These are phyloP conservation scores for Apogon hyalosoma DNA, from an alignment of 2,797 vertebrate species.

Conservation along the genomic window DNA sequence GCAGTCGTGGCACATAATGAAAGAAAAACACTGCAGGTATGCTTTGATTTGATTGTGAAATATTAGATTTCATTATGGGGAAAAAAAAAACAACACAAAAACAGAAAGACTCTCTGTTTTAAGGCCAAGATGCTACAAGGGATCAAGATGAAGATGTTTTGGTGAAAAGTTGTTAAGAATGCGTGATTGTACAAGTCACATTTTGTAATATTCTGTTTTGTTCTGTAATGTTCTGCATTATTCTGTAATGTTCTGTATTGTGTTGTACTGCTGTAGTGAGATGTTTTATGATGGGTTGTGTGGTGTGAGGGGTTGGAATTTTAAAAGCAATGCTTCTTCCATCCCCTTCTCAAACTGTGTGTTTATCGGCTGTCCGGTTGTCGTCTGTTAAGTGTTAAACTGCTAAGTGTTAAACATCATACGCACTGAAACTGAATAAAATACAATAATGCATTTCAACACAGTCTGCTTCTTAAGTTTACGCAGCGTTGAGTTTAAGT, in stretches of 20 bases:
- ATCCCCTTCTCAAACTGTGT: no score
- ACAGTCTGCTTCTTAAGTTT: slow-evolving; percentile 68
- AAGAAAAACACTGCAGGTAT: slow-evolving; percentile 39
- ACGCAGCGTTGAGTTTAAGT: slow-evolving; percentile 57
- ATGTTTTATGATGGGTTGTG: no score
- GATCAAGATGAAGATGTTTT: slow-evolving; percentile 39
- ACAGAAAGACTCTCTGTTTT: slow-evolving; percentile 17
- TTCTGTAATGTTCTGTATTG: no score
- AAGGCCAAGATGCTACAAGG: slow-evolving; percentile 43
- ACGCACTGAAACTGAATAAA: slow-evolving; percentile 53
- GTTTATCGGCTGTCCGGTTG: no score
- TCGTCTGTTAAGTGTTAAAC: no score
- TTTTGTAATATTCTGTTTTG: no score
- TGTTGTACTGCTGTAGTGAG: no score
- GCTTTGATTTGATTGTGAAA: slow-evolving; percentile 36
- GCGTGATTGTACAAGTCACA: slow-evolving; percentile 45
- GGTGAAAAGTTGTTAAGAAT: slow-evolving; percentile 59
- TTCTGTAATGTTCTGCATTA: no score
- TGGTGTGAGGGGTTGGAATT: no score
- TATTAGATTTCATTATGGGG: slow-evolving; percentile 35
- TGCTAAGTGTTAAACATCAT: no score
- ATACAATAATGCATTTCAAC: slow-evolving; percentile 58
- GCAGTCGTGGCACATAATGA: slow-evolving; percentile 31
- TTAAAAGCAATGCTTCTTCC: not conserved
- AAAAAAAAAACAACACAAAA: slow-evolving; percentile 6